Percentiles rank a stretch among this genome's conserved stretches.
These are phyloP conservation scores for Neotoma lepida DNA, from an alignment of 2,113 vertebrate species.

Conservation along the genomic window DNA sequence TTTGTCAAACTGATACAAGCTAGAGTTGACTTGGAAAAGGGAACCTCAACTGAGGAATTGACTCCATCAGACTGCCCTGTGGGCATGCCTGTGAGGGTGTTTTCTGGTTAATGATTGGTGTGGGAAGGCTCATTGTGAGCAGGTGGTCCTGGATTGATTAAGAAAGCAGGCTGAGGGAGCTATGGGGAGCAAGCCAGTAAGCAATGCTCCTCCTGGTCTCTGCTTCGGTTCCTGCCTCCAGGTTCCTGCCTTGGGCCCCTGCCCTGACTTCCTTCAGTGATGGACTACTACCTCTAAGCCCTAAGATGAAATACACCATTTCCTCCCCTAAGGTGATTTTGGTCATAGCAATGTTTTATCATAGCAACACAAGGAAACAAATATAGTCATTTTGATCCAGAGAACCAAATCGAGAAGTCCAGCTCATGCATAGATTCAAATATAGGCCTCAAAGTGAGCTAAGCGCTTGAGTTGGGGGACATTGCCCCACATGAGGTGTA, in stretches of 20 bases:
- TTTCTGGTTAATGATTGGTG: not conserved
- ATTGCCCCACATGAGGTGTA: not conserved
- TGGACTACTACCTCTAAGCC: not conserved
- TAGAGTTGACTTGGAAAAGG: not conserved
- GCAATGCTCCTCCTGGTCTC: not conserved
- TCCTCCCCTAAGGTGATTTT: not conserved
- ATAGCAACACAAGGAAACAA: not conserved
- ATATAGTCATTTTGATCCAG: constrained; percentile 25
- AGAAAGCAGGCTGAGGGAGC: not conserved
- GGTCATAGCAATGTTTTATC: not conserved
- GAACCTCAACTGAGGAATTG: not conserved
- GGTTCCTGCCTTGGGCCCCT: not conserved
- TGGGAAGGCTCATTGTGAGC: not conserved
- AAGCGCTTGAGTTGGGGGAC: not conserved
- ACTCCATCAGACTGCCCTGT: not conserved
- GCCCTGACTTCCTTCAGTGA: not conserved
- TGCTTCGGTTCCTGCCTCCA: not conserved
- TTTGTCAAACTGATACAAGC: not conserved
- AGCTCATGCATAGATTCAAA: not conserved
- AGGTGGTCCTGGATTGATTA: not conserved
- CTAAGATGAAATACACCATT: not conserved
- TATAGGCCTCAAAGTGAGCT: not conserved
- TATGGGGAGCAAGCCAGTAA: not conserved
- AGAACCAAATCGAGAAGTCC: constrained; percentile 15
- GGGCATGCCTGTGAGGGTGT: not conserved